Evolutionary conservation across 35 echinoderm and acorn worm genomes (phyloP).

Genomic region (Acanthaster planci): DNA sequence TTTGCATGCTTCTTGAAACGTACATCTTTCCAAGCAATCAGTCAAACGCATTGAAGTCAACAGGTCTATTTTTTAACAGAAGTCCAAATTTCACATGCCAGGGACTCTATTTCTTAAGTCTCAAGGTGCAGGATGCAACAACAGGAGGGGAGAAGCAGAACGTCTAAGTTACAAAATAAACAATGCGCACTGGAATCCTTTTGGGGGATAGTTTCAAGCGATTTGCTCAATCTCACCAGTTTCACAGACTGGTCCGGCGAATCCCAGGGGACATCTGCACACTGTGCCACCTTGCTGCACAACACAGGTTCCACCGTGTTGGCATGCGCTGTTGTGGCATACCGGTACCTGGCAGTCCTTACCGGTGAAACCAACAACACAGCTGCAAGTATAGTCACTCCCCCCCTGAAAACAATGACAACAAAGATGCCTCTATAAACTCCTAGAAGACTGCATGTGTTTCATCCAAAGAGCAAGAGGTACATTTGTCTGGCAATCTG

Average conservation of each 20-base stretch:
- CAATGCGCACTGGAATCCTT: too few relatives aligned
- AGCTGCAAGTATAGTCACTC: conserved; percentile 58
- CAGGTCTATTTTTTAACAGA: too few relatives aligned
- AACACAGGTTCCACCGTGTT: conserved; percentile 62
- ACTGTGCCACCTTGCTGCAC: conserved; percentile 23
- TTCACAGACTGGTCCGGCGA: conserved; percentile 75
- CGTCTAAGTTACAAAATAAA: too few relatives aligned
- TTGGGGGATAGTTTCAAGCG: too few relatives aligned
- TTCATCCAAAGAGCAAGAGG: background rate
- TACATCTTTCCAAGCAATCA: too few relatives aligned
- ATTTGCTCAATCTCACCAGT: conserved; percentile 42
- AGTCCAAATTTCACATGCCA: too few relatives aligned
- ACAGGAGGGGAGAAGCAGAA: too few relatives aligned
- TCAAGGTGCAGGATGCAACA: too few relatives aligned
- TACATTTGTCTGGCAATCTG: background rate
- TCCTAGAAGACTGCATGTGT: background rate
- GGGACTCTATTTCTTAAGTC: too few relatives aligned
- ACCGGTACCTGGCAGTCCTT: conserved; percentile 65
- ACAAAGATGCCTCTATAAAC: background rate
- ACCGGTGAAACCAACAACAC: conserved; percentile 49
- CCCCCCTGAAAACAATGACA: conserved; percentile 42
- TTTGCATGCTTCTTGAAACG: too few relatives aligned
- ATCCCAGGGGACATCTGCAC: conserved; percentile 84
- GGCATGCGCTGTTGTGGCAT: conserved; percentile 56
- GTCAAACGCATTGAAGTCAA: too few relatives aligned